phyloP scores from a whole-genome alignment of 2,888 invertebrate species.

The Drosophila dives region DNA sequence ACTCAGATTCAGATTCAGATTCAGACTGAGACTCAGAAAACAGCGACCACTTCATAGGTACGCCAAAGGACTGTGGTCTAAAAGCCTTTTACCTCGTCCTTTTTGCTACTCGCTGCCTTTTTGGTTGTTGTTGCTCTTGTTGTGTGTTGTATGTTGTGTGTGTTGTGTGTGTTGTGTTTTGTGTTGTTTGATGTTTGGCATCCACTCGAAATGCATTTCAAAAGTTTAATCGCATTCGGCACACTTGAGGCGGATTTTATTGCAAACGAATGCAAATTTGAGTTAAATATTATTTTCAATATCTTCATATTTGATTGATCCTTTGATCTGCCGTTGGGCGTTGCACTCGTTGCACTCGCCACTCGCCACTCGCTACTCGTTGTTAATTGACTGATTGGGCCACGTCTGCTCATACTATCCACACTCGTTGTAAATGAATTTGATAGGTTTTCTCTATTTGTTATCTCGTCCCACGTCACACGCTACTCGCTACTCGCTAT shows the following conservation, averaged over 20 bases:
- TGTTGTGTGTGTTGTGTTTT: background rate
- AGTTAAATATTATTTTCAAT: conserved; percentile 39
- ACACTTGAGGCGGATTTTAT: conserved; percentile 28
- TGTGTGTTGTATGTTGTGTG: background rate
- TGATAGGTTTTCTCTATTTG: background rate
- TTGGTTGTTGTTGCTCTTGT: conserved; percentile 7
- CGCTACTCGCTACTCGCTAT: conserved; percentile 1
- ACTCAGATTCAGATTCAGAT: too few species aligned
- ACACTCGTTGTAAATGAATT: background rate
- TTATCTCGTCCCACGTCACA: background rate
- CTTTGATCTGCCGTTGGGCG: conserved; percentile 47
- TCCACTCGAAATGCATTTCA: conserved; percentile 75
- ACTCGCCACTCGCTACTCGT: background rate
- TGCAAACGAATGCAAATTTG: conserved; percentile 25
- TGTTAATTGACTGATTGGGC: background rate
- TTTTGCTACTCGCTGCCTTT: conserved; percentile 45
- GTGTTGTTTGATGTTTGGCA: conserved; percentile 71
- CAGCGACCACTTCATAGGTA: conserved; percentile 63
- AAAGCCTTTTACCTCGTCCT: conserved; percentile 67
- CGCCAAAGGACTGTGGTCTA: conserved; percentile 57
- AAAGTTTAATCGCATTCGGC: conserved; percentile 45
- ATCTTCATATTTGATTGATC: conserved; percentile 49
- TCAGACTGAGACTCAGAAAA: conserved; percentile 19
- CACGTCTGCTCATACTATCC: background rate
- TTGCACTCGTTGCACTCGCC: background rate